A percentile compares a stretch with the other conserved stretches of the same genome.
Conservation (phyloP, 2,113 vertebrate species). For the Psilopogon haemacephalus region DNA sequence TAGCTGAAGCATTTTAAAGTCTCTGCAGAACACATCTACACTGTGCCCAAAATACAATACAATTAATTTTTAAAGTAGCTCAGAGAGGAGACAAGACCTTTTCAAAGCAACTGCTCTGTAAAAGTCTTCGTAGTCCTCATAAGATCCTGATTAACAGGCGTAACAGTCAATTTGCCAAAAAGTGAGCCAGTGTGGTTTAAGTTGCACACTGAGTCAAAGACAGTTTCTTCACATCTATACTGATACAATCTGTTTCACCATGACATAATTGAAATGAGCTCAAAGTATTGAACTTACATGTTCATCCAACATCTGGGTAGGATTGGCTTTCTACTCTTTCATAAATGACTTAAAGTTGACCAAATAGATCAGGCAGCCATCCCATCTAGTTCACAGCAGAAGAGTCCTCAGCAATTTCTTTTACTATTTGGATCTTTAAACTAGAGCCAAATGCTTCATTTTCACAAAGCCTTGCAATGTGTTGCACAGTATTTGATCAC, state of each 20-base stretch:
- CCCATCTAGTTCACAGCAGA: not conserved
- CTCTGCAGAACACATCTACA: not conserved
- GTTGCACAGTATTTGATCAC: not conserved
- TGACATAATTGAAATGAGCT: not conserved
- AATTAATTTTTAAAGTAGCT: not conserved
- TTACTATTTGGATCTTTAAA: not conserved
- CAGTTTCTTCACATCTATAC: not conserved
- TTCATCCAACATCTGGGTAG: not conserved
- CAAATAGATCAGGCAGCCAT: not conserved
- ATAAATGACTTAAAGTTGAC: not conserved
- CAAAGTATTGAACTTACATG: not conserved
- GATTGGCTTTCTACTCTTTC: not conserved
- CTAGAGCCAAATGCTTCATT: not conserved
- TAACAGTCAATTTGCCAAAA: not conserved
- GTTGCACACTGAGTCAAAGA: not conserved
- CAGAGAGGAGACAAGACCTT: not conserved
- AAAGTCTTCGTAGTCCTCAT: not conserved
- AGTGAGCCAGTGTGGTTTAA: rapidly evolving
- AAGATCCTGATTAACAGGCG: not conserved
- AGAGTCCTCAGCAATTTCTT: rapidly evolving
- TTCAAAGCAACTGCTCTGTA: not conserved
- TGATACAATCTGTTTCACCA: not conserved
- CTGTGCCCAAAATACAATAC: rapidly evolving
- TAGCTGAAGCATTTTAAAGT: not conserved
- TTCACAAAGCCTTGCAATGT: not conserved